These are phyloP conservation scores for Norana najaformis DNA, from an alignment of 2,888 invertebrate species.

Conservation along the genomic window DNA sequence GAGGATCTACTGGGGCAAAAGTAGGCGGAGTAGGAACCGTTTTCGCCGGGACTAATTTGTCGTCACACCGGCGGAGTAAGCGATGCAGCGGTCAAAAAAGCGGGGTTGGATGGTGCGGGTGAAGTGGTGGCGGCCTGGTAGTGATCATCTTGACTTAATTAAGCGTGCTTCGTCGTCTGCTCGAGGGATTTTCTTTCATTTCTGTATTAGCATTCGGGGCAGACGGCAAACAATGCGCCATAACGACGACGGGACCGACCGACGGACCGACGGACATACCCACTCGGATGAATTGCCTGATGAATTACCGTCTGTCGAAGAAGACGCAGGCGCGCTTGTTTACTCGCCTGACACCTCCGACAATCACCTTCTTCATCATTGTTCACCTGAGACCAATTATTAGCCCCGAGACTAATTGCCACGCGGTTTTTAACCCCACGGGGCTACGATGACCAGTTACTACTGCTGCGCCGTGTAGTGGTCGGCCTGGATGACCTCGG, in stretches of 20 bases:
- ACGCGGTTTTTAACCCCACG: background rate
- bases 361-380: background rate
- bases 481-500: background rate
- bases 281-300: background rate
- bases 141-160: slow-evolving; percentile 3
- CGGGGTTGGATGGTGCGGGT: background rate
- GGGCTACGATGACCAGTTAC: background rate
- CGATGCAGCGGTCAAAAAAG: background rate
- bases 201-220: background rate
- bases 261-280: background rate
- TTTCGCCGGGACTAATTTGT: background rate
- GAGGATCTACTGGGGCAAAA: too few species aligned
- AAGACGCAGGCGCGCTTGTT: background rate
- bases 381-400: background rate
- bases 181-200: background rate
- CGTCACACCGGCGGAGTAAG: background rate
- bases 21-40: background rate
- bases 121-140: background rate
- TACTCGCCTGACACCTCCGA: background rate
- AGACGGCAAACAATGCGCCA: background rate
- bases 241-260: background rate
- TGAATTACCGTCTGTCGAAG: background rate
- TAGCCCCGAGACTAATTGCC: background rate
- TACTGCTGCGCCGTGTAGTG: background rate
- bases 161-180: background rate